phyloP scores from a whole-genome alignment of 2,888 invertebrate genomes.

The Drosophila paramelanica region DNA sequence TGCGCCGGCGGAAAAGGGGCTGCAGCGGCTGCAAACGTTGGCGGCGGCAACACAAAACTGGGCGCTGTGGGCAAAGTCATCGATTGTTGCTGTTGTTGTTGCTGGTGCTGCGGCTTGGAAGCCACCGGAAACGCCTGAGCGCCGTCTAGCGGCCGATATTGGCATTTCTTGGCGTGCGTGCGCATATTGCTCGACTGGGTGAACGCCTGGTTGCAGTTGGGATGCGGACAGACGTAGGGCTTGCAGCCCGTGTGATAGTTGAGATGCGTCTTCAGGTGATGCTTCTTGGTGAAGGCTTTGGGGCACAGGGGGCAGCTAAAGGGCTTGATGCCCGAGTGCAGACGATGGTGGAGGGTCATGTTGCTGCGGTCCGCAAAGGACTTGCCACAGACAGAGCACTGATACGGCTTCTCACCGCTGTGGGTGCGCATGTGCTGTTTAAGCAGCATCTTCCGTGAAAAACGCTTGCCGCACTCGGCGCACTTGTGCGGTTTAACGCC shows the following conservation, averaged over 20 bases:
- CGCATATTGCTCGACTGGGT: slow-evolving; percentile 95
- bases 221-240: slow-evolving; percentile 90
- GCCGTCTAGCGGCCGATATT: slow-evolving; percentile 81
- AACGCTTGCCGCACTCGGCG: slow-evolving; percentile 91
- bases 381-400: slow-evolving; percentile 92
- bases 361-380: slow-evolving; percentile 94
- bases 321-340: slow-evolving; percentile 93
- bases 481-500: slow-evolving; percentile 93
- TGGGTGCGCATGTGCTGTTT: slow-evolving; percentile 93
- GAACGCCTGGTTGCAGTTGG: slow-evolving; percentile 90
- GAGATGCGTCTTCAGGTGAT: slow-evolving; percentile 93
- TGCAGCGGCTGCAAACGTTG: slow-evolving; percentile 39
- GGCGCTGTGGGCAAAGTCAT: slow-evolving; percentile 51
- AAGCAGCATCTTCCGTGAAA: slow-evolving; percentile 93
- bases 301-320: slow-evolving; percentile 87
- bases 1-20: slow-evolving; percentile 73
- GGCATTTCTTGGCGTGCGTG: slow-evolving; percentile 93
- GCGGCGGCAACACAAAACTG: slow-evolving; percentile 51
- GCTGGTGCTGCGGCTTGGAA: slow-evolving; percentile 35
- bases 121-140: slow-evolving; percentile 33
- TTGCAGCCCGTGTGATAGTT: slow-evolving; percentile 94
- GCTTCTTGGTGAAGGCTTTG: slow-evolving; percentile 94
- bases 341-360: slow-evolving; percentile 92
- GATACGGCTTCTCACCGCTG: slow-evolving; percentile 92
- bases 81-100: slow-evolving; percentile 16